Base-by-base conservation (phyloP, 2,797 vertebrate species). In the Gambusia yucatana region DNA sequence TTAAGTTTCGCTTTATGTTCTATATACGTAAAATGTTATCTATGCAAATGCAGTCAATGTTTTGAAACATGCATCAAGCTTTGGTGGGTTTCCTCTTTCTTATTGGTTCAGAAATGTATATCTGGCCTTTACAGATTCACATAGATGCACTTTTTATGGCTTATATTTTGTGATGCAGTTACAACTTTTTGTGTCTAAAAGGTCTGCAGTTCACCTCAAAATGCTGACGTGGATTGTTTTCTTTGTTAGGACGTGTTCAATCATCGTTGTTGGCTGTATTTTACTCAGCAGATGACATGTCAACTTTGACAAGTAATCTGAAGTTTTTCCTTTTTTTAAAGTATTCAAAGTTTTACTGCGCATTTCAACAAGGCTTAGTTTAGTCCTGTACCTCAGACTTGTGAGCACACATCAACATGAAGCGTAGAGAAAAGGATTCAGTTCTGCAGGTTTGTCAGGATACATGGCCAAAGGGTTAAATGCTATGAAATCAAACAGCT, bases 391-490 rank as follows among this genome's bases (percentile, higher is more conserved):
- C 39, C 65, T 69, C 39, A 25, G 39, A 14, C 39, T 1, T 70
- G 39, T 28, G 5, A n/a, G 22, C 22, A 44, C 5, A 44, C 39
- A 7, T 69, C 1, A 2, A 69, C 65, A 65, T 69, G 9, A 43
- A 43, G 67, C 6, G 11, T 22, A 39, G 16, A 39, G 33, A 43
- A 36, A 70, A 43, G 6, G 20, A 75, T 67, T 86, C 5, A 36
- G 79, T 75, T 22, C 20, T 65, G 72, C 77, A 79, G 80, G 82
- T 84, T 83, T 75, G 69, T 71, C 78, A 52, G 52, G 77, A 76
- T 77, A 22, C 11, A 20, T 20, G 48, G 33, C 50, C 47, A 8
- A 67, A 33, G 59, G 57, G 46, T 55, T 69, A 72, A 33, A 9
- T 25, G 25, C 33, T 41, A 48, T 25, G 7, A 17, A 14, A 17